A percentile compares a stretch with the other conserved stretches of the same genome.
Conservation (phyloP, 2,113 vertebrate genomes). For the Amphiprion ocellaris region DNA sequence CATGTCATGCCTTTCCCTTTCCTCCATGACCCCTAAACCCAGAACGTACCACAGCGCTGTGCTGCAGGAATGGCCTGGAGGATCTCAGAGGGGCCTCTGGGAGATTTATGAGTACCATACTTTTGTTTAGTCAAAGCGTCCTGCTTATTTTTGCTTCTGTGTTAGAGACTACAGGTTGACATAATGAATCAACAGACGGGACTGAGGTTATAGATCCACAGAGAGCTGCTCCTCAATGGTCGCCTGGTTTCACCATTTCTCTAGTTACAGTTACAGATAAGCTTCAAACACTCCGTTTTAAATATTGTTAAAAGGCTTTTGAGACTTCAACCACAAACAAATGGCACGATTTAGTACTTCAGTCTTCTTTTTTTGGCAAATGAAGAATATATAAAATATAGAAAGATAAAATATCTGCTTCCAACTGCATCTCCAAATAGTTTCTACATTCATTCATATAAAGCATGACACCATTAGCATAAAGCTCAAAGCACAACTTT, state of each 20-base stretch:
- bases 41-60: constrained; percentile 35
- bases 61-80: constrained; percentile 40
- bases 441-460: no score
- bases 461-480: no score
- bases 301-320: constrained; percentile 11
- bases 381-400: no score
- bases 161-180: constrained; percentile 73
- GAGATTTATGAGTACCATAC: constrained; percentile 73
- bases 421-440: no score
- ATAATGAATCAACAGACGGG: constrained; percentile 74
- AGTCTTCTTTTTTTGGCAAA: no score
- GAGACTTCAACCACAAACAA: background rate
- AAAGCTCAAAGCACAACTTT: background rate
- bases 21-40: constrained; percentile 65
- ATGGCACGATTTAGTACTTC: no score
- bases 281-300: constrained; percentile 10
- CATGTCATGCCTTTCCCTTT: constrained; percentile 68
- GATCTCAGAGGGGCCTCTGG: constrained; percentile 53
- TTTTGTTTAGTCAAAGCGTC: constrained; percentile 72
- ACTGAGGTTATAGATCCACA: constrained; percentile 53
- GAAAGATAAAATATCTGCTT: no score
- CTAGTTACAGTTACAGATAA: constrained; percentile 5
- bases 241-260: constrained; percentile 71
- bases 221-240: constrained; percentile 45
- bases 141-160: constrained; percentile 74